phyloP scores from a whole-genome alignment of 2,113 vertebrate species.

The Nannobrachium achirus region DNA sequence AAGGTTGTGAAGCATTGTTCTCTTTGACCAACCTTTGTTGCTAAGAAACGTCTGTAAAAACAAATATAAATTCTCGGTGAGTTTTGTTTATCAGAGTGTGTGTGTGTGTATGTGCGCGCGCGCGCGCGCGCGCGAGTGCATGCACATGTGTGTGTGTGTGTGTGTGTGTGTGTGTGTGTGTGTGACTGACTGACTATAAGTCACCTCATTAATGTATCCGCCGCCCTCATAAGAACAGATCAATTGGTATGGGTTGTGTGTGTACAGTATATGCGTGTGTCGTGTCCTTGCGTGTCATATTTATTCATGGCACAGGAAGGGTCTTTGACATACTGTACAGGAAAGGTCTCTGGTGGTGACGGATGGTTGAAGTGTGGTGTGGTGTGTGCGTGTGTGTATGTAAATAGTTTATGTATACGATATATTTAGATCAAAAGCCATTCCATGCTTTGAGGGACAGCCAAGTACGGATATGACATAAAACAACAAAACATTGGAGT shows the following conservation, averaged over 20 bases:
- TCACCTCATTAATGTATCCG: too few relatives aligned
- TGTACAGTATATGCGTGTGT: too few relatives aligned
- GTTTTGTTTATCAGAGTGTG: conserved; percentile 27
- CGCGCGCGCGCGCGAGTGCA: too few relatives aligned
- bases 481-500: too few relatives aligned
- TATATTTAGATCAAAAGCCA: not conserved
- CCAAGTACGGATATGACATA: too few relatives aligned
- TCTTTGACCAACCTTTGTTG: conserved; percentile 2
- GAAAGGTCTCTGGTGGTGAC: too few relatives aligned
- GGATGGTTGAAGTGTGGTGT: not conserved
- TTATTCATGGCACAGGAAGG: too few relatives aligned
- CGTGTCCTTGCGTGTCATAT: too few relatives aligned
- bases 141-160: conserved; percentile 9
- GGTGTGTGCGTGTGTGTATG: not conserved
- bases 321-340: too few relatives aligned
- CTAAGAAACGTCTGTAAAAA: conserved; percentile 45
- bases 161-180: not conserved
- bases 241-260: too few relatives aligned
- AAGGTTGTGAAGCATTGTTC: conserved; percentile 13
- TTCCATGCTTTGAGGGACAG: not conserved
- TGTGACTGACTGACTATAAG: not conserved
- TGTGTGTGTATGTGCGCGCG: too few relatives aligned
- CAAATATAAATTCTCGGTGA: conserved; percentile 22
- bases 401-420: not conserved
- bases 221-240: too few relatives aligned